Conservation (phyloP, 2,888 invertebrate species). For the Eurytoma californica region DNA sequence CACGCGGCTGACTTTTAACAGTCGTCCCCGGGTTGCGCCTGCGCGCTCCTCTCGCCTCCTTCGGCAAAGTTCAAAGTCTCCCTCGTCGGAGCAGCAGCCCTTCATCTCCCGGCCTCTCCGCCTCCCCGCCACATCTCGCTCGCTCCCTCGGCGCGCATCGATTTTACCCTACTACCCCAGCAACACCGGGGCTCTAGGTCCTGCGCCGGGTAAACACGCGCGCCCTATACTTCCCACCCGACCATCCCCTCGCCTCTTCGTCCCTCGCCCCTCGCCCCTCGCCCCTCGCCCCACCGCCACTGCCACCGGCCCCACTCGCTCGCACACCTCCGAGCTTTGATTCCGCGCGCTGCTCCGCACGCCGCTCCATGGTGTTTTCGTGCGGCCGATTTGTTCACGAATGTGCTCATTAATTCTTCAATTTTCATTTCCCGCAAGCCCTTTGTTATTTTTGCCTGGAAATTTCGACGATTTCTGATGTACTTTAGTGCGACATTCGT, state of each 20-base stretch:
- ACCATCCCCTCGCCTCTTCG: slow-evolving; percentile 45
- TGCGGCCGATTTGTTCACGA: too few species aligned
- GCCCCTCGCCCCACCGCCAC: slow-evolving; percentile 27
- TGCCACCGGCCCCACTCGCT: slow-evolving; percentile 10
- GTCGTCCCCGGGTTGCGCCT: slow-evolving; percentile 45
- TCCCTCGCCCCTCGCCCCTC: slow-evolving; percentile 32
- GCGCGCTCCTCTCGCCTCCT: slow-evolving; percentile 56
- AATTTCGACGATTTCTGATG: too few species aligned
- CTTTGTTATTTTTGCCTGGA: too few species aligned
- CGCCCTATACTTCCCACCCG: slow-evolving; percentile 47
- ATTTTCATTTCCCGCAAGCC: too few species aligned
- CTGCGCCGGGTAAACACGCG: slow-evolving; percentile 32
- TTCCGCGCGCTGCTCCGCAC: too few species aligned
- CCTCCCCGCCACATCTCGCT: background rate
- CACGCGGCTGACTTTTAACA: too few species aligned
- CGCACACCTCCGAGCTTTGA: background rate
- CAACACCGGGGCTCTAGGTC: slow-evolving; percentile 10
- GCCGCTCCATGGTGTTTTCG: too few species aligned
- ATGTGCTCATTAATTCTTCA: too few species aligned
- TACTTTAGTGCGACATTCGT: too few species aligned
- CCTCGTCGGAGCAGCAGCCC: slow-evolving; percentile 13
- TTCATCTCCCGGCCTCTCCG: background rate
- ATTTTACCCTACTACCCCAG: slow-evolving; percentile 42
- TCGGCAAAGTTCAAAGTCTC: slow-evolving; percentile 34
- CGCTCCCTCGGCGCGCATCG: slow-evolving; percentile 20